Percentiles rank a stretch among this genome's conserved stretches.
These are phyloP conservation scores for Pogona vitticeps DNA, from an alignment of 2,113 vertebrate genomes.

Conservation along the genomic window DNA sequence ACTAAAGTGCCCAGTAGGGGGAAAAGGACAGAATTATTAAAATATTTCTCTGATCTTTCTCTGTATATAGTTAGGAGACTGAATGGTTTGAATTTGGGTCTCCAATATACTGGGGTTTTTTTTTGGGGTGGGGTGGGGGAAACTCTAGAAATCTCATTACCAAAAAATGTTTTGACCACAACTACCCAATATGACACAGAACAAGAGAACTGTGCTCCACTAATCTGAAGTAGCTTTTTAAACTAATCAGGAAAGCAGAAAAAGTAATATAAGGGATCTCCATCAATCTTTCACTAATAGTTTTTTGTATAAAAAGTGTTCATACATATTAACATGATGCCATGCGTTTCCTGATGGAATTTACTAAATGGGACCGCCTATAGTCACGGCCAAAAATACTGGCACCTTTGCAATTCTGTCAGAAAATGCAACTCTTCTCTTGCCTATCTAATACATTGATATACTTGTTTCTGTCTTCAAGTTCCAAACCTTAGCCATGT, in stretches of 20 bases:
- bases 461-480: neutral
- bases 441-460: neutral
- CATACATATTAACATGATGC: neutral
- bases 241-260: neutral
- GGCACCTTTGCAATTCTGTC: no score
- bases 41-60: constrained; percentile 30
- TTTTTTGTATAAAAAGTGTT: neutral
- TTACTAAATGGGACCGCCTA: neutral
- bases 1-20: neutral
- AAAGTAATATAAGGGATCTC: neutral
- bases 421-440: no score
- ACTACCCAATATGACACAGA: neutral
- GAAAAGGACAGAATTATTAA: constrained; percentile 13
- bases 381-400: neutral
- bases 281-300: neutral
- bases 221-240: neutral
- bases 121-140: no score
- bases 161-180: neutral
- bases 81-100: neutral
- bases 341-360: neutral
- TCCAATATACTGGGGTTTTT: neutral
- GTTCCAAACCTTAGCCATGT: neutral
- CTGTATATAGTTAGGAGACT: neutral
- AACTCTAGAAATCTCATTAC: neutral
- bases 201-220: neutral